Base-by-base conservation (phyloP, 2,113 vertebrate species). In the Labrus mixtus region DNA sequence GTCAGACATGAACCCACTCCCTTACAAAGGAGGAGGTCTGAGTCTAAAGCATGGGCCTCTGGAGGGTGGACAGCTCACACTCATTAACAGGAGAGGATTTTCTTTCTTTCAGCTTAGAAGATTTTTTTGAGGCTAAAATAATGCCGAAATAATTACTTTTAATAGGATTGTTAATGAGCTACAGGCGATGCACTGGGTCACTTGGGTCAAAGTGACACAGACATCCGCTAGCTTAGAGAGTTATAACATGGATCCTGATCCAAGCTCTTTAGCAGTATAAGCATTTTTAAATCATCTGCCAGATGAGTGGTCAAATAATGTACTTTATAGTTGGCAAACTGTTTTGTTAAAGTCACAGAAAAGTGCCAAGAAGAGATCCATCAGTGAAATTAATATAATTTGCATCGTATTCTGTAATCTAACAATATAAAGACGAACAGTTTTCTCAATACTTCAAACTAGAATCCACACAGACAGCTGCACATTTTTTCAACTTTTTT, bases 101-200 rank as follows among this genome's bases (percentile, higher is more conserved):
- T 12, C 59, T 68, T 3, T 63, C 59, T 63, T 58, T 79, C 68
- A 60, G 48, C 43, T 43, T n/a, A n/a, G n/a, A n/a, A n/a, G n/a
- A n/a, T n/a, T n/a, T n/a, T n/a, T n/a, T 15, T 8, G 15, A 33
- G 23, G 60, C 54, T n/a, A 66, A 63, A 68, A 70, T 48, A 63
- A 25, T 59, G 73, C 76, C 73, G 82, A 66, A 80, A 59, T 65
- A 58, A 48, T 72, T 67, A 74, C 64, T 59, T 46, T 60, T 54
- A 82, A 56, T 68, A 76, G 79, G 10, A 33, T 68, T 61, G 54
- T 75, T 67, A 79, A 66, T 76, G 10, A 66, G 37, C 69, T 66
- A 75, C 65, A 68, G 77, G 45, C 15, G 7, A 22, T 17, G n/a
- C 20, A 7, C n/a, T 25, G 64, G 73, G 82, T 85, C 70, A 85